Evolutionary conservation across 37 sponge, comb jelly and placozoan genomes (phyloP), one percentile per base, ranked within the genome.

Genomic region (Spongilla lacustris): DNA sequence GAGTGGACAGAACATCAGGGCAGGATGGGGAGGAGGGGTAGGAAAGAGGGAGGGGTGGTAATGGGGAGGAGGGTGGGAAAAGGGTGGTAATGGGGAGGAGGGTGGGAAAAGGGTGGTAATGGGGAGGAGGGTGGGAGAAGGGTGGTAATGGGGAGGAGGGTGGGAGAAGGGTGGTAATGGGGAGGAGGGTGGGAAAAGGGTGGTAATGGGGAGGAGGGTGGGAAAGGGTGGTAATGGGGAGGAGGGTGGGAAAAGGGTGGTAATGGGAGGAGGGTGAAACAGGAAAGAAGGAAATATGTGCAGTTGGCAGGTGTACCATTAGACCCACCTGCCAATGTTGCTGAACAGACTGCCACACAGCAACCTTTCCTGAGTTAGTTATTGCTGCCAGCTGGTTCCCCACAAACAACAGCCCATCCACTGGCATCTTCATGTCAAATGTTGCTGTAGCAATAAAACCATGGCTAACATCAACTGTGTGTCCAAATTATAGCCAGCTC

Each of bases 321-420:
- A 38, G 27, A 35, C 69, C 58, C 31, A 93, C 85, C 75, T 93
- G 89, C 99, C 99, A 98, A 85, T 96, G 93, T 68, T 88, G 90
- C 30, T 91, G 97, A 37, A 95, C 91, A 4, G 91, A 85, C 80
- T 98, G 95, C 99, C 99, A 98, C 67, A 98, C 95, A 13, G 90
- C 99, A 25, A 98, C 96, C 79, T 92, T 92, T 22, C 99, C 99
- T 4, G 94, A 89, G 77, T 88, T 91, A 82, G 91, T 96, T 13
- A 98, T 85, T 79, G 96, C 94, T 33, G 94, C 98, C 69, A 98
- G 85, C 87, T 97, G 95, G 33, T 50, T 89, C 23, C 95, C 97
- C 77, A 94, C 89, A 82, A 98, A 98, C 91, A 98, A 89, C n/a
- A 98, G 92, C 0, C 95, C 89, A 58, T 96, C 97, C 80, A 98